Evolutionary conservation across 2,888 invertebrate genomes (phyloP).

Genomic region (Scrobipalpa costella): DNA sequence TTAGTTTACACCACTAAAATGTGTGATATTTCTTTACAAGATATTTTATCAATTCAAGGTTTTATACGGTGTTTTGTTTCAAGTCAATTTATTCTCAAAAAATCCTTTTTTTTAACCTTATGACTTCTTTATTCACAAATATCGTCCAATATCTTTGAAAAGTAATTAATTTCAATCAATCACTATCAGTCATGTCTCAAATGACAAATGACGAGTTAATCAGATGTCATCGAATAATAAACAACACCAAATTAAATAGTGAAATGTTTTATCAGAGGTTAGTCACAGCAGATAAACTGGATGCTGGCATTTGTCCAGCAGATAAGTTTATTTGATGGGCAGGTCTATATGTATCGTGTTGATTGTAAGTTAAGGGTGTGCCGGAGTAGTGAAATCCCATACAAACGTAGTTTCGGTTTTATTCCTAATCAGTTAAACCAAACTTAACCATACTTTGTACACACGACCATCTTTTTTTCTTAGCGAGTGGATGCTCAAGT

Average conservation of each 20-base stretch:
- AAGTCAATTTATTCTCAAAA: too few species aligned
- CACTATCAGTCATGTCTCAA: not conserved
- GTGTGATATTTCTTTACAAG: too few species aligned
- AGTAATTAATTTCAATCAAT: not conserved
- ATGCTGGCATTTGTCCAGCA: constrained; percentile 16
- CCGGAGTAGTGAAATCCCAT: too few species aligned
- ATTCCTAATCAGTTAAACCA: too few species aligned
- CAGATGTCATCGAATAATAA: constrained; percentile 34
- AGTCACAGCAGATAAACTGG: not conserved
- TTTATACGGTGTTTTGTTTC: too few species aligned
- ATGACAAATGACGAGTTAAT: constrained; percentile 41
- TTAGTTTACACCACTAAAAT: too few species aligned
- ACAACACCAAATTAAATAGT: not conserved
- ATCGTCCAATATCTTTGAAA: not conserved
- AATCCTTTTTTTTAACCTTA: not conserved
- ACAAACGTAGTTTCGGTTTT: too few species aligned
- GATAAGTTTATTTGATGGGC: constrained; percentile 10
- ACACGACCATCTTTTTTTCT: too few species aligned
- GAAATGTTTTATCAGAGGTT: not conserved
- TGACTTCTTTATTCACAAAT: not conserved
- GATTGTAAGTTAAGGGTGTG: too few species aligned
- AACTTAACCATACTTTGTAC: too few species aligned
- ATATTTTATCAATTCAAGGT: too few species aligned
- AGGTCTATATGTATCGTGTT: constrained; percentile 2
- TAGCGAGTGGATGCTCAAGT: too few species aligned